A percentile compares a stretch with the other conserved stretches of the same genome.
Evolutionary conservation across 2,113 vertebrate species (phyloP).

Genomic region (Leucoraja erinaceus): DNA sequence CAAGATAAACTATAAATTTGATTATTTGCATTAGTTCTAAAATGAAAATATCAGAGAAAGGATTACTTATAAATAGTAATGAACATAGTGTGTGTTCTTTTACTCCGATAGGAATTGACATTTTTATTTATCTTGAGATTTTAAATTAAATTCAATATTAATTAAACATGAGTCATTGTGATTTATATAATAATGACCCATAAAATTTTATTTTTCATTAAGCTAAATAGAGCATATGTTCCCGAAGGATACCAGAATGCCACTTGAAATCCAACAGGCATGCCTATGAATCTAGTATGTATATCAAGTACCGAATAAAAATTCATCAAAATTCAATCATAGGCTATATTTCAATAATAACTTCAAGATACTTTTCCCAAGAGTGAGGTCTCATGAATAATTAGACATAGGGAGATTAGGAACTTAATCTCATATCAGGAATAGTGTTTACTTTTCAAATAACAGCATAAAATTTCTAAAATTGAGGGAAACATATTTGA

Average conservation of each 20-base stretch:
- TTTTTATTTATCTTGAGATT: neutral
- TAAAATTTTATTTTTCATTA: neutral
- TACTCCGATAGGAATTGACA: neutral
- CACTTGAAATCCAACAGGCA: neutral
- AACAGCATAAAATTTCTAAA: neutral
- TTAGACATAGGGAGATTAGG: neutral
- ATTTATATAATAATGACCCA: neutral
- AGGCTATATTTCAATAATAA: neutral
- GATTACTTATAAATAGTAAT: neutral
- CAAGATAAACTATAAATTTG: neutral
- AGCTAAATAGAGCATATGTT: neutral
- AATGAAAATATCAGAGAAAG: neutral
- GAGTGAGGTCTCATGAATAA: neutral
- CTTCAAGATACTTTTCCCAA: neutral
- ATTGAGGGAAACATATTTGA: neutral
- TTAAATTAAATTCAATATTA: neutral
- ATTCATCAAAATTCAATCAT: neutral
- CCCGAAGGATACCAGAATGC: neutral
- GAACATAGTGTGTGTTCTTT: neutral
- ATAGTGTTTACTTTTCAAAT: neutral
- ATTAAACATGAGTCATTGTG: neutral
- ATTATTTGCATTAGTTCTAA: neutral
- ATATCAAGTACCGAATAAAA: neutral
- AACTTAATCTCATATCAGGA: neutral
- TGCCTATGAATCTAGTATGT: neutral